These are phyloP conservation scores for Phortica magna DNA, from an alignment of 2,888 invertebrate species.

Conservation along the genomic window DNA sequence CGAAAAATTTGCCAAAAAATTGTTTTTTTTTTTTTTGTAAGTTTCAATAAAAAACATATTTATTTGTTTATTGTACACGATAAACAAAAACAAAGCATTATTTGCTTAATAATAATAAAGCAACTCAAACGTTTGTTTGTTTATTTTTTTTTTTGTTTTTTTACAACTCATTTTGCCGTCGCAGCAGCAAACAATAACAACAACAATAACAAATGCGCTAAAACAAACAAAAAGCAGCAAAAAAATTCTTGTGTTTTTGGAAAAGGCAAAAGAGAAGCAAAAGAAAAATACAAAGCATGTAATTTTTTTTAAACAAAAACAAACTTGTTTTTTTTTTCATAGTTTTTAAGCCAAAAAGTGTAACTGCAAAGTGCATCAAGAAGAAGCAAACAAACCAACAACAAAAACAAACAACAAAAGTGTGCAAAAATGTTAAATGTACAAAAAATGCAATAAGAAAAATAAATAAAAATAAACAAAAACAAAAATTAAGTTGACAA, in stretches of 20 bases:
- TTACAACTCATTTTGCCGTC: too few relatives aligned
- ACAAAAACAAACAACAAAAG: too few relatives aligned
- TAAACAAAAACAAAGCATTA: constrained; percentile 10
- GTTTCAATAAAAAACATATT: background rate
- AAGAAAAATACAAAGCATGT: background rate
- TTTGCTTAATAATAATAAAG: background rate
- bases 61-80: background rate
- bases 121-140: too few relatives aligned
- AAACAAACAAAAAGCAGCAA: background rate
- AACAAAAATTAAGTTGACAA: background rate
- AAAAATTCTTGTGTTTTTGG: too few relatives aligned
- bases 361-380: too few relatives aligned
- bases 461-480: too few relatives aligned
- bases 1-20: constrained; percentile 12
- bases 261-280: background rate
- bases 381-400: too few relatives aligned
- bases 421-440: too few relatives aligned
- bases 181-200: constrained; percentile 6
- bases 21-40: background rate
- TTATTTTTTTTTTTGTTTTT: too few relatives aligned
- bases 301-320: background rate
- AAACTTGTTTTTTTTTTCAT: too few relatives aligned
- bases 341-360: too few relatives aligned
- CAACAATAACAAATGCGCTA: constrained; percentile 8
- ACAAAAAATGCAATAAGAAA: background rate